These are phyloP conservation scores for Erannis defoliaria DNA, from an alignment of 2,888 invertebrate species.

Conservation along the genomic window DNA sequence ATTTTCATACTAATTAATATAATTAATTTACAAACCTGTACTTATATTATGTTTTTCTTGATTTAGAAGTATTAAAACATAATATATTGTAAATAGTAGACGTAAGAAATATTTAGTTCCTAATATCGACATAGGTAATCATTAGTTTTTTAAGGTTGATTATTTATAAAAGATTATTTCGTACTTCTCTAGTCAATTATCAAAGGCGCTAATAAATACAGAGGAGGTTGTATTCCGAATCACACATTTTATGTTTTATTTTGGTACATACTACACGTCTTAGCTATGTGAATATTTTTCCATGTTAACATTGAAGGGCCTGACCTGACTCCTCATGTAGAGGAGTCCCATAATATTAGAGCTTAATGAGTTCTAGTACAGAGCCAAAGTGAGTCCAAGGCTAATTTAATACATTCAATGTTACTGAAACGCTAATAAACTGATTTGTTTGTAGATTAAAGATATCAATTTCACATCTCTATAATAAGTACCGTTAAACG, in stretches of 20 bases:
- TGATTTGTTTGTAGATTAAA: too few relatives aligned
- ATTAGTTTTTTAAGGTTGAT: slow-evolving; percentile 63
- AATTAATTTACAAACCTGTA: slow-evolving; percentile 13
- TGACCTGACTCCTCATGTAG: too few relatives aligned
- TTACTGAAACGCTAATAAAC: too few relatives aligned
- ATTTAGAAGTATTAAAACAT: slow-evolving; percentile 2
- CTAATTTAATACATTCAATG: too few relatives aligned
- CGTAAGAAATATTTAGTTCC: slow-evolving; percentile 60
- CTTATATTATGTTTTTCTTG: neutral
- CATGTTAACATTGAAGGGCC: too few relatives aligned
- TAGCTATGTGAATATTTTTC: too few relatives aligned
- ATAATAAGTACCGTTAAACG: too few relatives aligned
- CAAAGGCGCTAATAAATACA: slow-evolving; percentile 74
- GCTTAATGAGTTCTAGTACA: too few relatives aligned
- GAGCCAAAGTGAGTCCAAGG: too few relatives aligned
- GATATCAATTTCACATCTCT: too few relatives aligned
- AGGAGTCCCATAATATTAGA: too few relatives aligned
- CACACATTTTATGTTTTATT: slow-evolving; percentile 42
- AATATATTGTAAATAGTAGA: slow-evolving; percentile 51
- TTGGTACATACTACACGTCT: too few relatives aligned
- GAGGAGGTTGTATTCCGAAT: slow-evolving; percentile 69
- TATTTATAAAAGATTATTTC: slow-evolving; percentile 67
- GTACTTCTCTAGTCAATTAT: slow-evolving; percentile 78
- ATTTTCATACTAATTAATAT: slow-evolving; percentile 5
- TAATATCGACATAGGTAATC: slow-evolving; percentile 53